Evolutionary conservation across 1,140 invertebrate genomes (phyloP).

Genomic region (Philopotamus ludificatus): DNA sequence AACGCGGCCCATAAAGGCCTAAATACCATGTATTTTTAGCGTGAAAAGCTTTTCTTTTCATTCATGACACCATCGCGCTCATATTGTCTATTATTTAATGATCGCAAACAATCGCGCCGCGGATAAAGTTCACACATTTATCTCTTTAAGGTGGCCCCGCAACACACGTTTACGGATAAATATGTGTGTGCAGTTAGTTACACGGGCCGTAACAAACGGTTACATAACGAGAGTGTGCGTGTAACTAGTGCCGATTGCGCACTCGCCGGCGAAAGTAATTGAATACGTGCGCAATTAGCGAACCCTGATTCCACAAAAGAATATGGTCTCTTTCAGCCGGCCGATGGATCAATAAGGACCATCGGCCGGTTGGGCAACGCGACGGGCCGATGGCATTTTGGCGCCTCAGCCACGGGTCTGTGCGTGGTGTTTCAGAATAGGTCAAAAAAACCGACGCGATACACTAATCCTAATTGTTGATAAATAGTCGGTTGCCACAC

Average conservation of each 20-base stretch:
- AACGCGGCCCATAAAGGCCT: background rate
- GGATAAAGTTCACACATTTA: background rate
- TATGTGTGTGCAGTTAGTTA: background rate
- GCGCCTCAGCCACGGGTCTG: too few relatives aligned
- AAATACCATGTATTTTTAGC: background rate
- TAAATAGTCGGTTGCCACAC: too few relatives aligned
- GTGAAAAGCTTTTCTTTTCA: background rate
- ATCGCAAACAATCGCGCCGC: background rate
- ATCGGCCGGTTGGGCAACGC: background rate
- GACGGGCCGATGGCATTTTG: background rate
- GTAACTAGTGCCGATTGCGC: background rate
- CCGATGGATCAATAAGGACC: background rate
- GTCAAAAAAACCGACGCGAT: too few relatives aligned
- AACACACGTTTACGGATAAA: background rate
- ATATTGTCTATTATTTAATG: background rate
- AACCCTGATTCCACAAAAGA: background rate
- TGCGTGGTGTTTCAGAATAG: too few relatives aligned
- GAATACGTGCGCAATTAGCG: background rate
- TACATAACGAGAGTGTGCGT: background rate
- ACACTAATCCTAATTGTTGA: too few relatives aligned
- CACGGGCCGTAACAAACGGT: background rate
- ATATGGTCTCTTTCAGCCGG: background rate
- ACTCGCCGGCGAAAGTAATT: background rate
- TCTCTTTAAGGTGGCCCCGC: background rate
- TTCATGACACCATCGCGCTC: background rate